Evolutionary conservation across 2,888 invertebrate species (phyloP), one percentile per base, ranked within the genome.

Genomic region (Synanthedon formicaeformis): DNA sequence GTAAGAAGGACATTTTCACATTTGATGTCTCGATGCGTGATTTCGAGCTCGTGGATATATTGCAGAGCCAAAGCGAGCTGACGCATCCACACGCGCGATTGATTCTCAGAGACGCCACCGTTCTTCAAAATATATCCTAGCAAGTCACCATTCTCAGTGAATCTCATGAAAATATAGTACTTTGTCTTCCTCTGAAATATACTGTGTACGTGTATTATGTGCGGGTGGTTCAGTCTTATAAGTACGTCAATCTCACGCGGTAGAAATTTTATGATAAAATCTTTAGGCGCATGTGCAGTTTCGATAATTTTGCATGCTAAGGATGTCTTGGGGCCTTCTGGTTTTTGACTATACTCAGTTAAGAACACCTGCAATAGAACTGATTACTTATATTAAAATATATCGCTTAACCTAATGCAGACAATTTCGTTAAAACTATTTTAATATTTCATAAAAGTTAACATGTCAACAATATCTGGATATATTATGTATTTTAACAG

Each of bases 211-310:
- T 93, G 92, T 41, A 95, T 91, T 48, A 96, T 87, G 65, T 95
- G 93, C 0, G 94, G 93, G 71, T 96, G 96, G 64, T 93, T 92
- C 27, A 96, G 74, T 58, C 90, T 90, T 34, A 92, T 88, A 50
- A 95, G 85, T 52, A 95, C 92, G 57, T 94, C 92, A 59, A 96
- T 88, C 81, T 96, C 96, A 50, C 96, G 89, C 0, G 95, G 95
- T 55, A 96, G 81, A 76, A 96, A 96, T 73, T 94, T 94, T 41
- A 89, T 85, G 1, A 93, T 91, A 64, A 94, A 95, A 71, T 95
- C 94, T 69, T 90, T 91, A 0, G 94, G 93, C 6, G 94, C 93
- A 71, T 91, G 92, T 2, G 84, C 73, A 4, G 92, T 91, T 70
- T 94, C 93, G 51, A 95, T 91, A 52, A 92, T 82, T 81, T 95